Evolutionary conservation across 2,113 vertebrate species (phyloP).

Genomic region (Salvator merianae): DNA sequence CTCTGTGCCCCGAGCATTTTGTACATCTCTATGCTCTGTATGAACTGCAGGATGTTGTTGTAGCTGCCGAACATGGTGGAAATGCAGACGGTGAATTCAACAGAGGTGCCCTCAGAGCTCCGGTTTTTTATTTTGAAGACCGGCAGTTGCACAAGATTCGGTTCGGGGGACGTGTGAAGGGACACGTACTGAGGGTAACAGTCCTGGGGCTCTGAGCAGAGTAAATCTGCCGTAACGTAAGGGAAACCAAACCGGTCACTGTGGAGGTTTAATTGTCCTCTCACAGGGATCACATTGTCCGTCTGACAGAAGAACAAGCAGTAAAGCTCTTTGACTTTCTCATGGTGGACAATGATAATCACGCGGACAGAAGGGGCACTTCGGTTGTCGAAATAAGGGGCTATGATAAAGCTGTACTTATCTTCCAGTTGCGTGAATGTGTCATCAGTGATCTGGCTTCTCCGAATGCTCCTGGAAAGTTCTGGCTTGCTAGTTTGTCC

Average conservation of each 20-base stretch:
- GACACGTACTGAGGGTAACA: constrained; percentile 55
- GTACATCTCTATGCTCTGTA: constrained; percentile 81
- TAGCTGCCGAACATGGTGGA: constrained; percentile 78
- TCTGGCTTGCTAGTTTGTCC: too few species aligned
- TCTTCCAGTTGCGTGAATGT: constrained; percentile 57
- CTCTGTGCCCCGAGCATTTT: constrained; percentile 76
- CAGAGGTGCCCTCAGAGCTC: constrained; percentile 17
- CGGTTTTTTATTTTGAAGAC: constrained; percentile 71
- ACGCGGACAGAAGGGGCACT: constrained; percentile 50
- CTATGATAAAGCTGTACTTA: constrained; percentile 66
- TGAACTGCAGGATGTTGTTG: constrained; percentile 80
- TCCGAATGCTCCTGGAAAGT: neutral
- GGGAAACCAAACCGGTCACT: constrained; percentile 76
- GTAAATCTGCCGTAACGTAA: constrained; percentile 61
- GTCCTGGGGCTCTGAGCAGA: constrained; percentile 46
- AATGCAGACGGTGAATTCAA: constrained; percentile 80
- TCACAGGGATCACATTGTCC: neutral
- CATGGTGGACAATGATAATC: constrained; percentile 62
- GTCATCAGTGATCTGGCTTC: neutral
- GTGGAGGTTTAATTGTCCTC: constrained; percentile 62
- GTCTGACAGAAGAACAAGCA: constrained; percentile 64
- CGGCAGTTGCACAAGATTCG: constrained; percentile 26
- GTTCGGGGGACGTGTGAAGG: constrained; percentile 29
- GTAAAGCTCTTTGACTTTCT: constrained; percentile 56
- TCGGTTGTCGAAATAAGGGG: constrained; percentile 71